phyloP scores from a whole-genome alignment of 2,888 invertebrate genomes.

The Drosophila nigricruria region DNA sequence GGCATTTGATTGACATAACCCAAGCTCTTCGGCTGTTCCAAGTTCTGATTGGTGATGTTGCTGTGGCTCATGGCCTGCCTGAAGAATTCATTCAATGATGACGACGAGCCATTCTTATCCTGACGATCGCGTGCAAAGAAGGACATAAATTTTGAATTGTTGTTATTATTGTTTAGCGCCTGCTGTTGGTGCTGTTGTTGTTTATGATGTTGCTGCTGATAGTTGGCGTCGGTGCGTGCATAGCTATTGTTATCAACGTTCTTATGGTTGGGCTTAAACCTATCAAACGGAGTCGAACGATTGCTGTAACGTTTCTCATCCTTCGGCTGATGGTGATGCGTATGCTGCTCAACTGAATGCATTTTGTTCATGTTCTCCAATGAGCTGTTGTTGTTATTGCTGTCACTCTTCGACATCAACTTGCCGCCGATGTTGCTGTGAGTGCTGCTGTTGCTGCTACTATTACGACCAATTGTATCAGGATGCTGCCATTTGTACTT shows the following conservation, averaged over 20 bases:
- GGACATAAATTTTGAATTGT: constrained; percentile 72
- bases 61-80: constrained; percentile 71
- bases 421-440: constrained; percentile 4
- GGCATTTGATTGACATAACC: constrained; percentile 72
- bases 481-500: constrained; percentile 63
- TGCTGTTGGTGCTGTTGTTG: constrained; percentile 28
- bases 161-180: constrained; percentile 21
- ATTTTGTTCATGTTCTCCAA: constrained; percentile 66
- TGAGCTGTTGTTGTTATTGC: constrained; percentile 55
- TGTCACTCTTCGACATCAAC: constrained; percentile 53
- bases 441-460: constrained; percentile 25
- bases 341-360: constrained; percentile 30
- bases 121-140: constrained; percentile 59
- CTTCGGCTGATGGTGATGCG: constrained; percentile 22
- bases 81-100: constrained; percentile 83
- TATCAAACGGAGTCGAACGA: constrained; percentile 63
- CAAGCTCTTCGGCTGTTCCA: constrained; percentile 61
- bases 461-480: constrained; percentile 37
- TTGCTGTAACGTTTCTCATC: constrained; percentile 55
- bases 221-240: constrained; percentile 28
- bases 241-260: constrained; percentile 34
- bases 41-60: constrained; percentile 20
- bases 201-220: constrained; percentile 34
- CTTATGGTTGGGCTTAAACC: constrained; percentile 51
- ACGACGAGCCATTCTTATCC: constrained; percentile 68